Conservation (phyloP, 2,888 invertebrate genomes). For the Psylliodes chrysocephalus region DNA sequence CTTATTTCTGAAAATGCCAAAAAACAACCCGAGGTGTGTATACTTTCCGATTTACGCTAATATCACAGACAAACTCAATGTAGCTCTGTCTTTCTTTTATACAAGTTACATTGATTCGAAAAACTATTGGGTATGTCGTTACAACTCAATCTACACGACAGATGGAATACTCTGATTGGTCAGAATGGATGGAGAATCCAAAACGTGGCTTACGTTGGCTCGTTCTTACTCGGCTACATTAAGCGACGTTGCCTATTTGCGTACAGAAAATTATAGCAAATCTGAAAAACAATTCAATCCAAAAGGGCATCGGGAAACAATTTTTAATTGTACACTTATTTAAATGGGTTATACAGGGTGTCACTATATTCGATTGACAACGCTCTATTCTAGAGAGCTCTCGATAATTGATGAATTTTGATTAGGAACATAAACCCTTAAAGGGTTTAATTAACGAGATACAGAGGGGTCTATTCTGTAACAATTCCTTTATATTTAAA, state of each 20-base stretch:
- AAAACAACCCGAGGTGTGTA: conserved; percentile 52
- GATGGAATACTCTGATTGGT: conserved; percentile 64
- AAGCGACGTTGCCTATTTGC: conserved; percentile 24
- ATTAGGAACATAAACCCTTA: no score
- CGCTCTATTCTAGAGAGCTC: no score
- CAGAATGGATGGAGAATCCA: conserved; percentile 29
- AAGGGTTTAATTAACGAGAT: no score
- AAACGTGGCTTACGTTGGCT: conserved; percentile 39
- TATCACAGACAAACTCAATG: conserved; percentile 45
- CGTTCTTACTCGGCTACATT: conserved; percentile 51
- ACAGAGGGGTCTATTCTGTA: no score
- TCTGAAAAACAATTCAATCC: no score
- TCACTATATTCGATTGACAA: no score
- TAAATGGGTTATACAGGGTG: no score
- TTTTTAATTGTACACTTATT: no score
- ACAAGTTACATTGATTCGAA: conserved; percentile 16
- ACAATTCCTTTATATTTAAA: no score
- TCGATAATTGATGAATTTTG: no score
- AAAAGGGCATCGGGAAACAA: no score
- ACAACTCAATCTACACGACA: conserved; percentile 56
- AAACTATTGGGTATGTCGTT: conserved; percentile 47
- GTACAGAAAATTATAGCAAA: no score
- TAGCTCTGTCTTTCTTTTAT: conserved; percentile 40
- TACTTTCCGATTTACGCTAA: conserved; percentile 36
- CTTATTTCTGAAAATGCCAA: conserved; percentile 55